These are phyloP conservation scores for Ormia ochracea DNA, from an alignment of 2,888 invertebrate genomes.

Conservation along the genomic window DNA sequence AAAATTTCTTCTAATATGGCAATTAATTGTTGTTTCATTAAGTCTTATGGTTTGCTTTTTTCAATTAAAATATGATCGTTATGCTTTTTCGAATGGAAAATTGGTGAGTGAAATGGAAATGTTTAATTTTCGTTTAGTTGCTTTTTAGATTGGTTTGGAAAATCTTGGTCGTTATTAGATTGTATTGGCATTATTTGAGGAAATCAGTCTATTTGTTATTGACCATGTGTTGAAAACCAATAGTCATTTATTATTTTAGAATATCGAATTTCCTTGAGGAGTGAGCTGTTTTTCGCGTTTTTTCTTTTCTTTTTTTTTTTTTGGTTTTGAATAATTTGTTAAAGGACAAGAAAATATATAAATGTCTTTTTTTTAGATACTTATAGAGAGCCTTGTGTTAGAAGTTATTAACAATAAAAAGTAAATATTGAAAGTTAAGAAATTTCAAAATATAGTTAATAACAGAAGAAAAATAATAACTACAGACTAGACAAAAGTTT, in stretches of 20 bases:
- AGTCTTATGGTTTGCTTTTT: slow-evolving; percentile 56
- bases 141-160: slow-evolving; percentile 17
- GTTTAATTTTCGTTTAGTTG: slow-evolving; percentile 5
- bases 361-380: slow-evolving; percentile 20
- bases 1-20: slow-evolving; percentile 54
- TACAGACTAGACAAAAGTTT: slow-evolving; percentile 59
- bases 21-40: slow-evolving; percentile 53
- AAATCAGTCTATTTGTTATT: slow-evolving; percentile 58
- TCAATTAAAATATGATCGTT: slow-evolving; percentile 41
- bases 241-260: slow-evolving; percentile 33
- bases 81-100: slow-evolving; percentile 31
- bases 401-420: neutral
- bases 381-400: slow-evolving; percentile 24
- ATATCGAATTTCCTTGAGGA: slow-evolving; percentile 50
- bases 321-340: slow-evolving; percentile 19
- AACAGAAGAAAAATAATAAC: slow-evolving; percentile 50
- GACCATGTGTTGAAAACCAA: neutral
- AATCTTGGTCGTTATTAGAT: slow-evolving; percentile 50
- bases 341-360: neutral
- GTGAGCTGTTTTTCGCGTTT: slow-evolving; percentile 3
- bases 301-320: too few species aligned
- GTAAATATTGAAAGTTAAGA: slow-evolving; percentile 9
- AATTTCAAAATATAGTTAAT: slow-evolving; percentile 35
- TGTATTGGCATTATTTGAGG: slow-evolving; percentile 48
- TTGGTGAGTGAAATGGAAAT: slow-evolving; percentile 24